phyloP scores from a whole-genome alignment of 2,888 invertebrate genomes.

The Hirtodrosophila cameraria region DNA sequence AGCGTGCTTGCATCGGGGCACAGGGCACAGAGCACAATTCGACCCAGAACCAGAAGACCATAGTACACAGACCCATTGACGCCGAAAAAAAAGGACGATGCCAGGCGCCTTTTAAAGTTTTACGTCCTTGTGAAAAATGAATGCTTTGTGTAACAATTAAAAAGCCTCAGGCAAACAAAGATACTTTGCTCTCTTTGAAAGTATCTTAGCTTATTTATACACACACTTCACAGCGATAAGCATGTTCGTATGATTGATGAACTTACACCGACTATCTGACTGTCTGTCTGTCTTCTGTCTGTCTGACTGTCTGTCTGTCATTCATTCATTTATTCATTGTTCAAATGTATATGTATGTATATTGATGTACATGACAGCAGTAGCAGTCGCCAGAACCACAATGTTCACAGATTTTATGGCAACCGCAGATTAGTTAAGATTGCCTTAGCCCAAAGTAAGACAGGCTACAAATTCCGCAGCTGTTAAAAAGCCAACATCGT shows the following conservation, averaged over 20 bases:
- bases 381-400: slow-evolving; percentile 17
- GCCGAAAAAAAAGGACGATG: slow-evolving; percentile 52
- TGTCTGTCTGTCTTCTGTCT: slow-evolving; percentile 18
- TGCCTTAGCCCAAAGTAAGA: slow-evolving; percentile 50
- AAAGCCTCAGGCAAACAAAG: slow-evolving; percentile 43
- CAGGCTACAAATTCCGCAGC: slow-evolving; percentile 75
- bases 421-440: slow-evolving; percentile 75
- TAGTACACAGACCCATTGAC: slow-evolving; percentile 68
- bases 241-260: slow-evolving; percentile 72
- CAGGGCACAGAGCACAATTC: slow-evolving; percentile 7
- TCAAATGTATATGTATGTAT: slow-evolving; percentile 62
- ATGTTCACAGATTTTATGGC: slow-evolving; percentile 64
- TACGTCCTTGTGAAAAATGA: slow-evolving; percentile 65
- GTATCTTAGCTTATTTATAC: slow-evolving; percentile 56
- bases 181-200: slow-evolving; percentile 22
- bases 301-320: slow-evolving; percentile 19
- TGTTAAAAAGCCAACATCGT: slow-evolving; percentile 77
- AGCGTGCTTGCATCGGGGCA: slow-evolving; percentile 47
- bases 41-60: slow-evolving; percentile 18
- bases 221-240: slow-evolving; percentile 57
- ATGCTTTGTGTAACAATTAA: slow-evolving; percentile 60
- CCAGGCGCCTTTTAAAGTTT: slow-evolving; percentile 56
- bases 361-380: slow-evolving; percentile 49
- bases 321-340: slow-evolving; percentile 53
- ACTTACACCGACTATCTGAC: slow-evolving; percentile 42